Evolutionary conservation across 2,797 vertebrate species (phyloP).

Genomic region (Morelia viridis): DNA sequence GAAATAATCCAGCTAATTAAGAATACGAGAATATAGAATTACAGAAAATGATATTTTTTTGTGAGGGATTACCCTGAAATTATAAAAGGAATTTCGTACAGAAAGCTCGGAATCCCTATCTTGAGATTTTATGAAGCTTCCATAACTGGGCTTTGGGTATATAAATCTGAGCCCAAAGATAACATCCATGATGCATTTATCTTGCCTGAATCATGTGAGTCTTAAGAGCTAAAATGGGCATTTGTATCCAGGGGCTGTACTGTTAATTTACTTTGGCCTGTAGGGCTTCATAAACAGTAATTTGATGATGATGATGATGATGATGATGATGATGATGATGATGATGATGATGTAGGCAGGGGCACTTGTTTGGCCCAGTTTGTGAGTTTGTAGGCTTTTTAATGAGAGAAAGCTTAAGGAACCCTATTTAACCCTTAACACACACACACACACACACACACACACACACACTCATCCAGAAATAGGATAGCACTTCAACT

Average conservation of each 20-base stretch:
- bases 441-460: too few species aligned
- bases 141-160: background rate
- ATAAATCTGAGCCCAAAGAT: background rate
- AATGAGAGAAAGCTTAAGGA: background rate
- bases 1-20: background rate
- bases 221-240: background rate
- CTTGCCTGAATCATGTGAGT: background rate
- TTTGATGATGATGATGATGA: background rate
- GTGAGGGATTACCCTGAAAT: background rate
- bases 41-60: background rate
- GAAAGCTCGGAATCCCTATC: background rate
- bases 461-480: too few species aligned
- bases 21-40: background rate
- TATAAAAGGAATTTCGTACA: background rate
- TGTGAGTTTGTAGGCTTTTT: background rate
- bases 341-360: background rate
- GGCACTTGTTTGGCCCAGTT: background rate
- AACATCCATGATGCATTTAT: background rate
- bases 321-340: too few species aligned
- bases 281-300: background rate
- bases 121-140: background rate
- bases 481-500: too few species aligned
- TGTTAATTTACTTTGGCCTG: background rate
- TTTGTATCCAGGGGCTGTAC: background rate
- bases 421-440: background rate